These are phyloP conservation scores for Temnothorax longispinosus DNA, from an alignment of 1,140 invertebrate genomes.

Conservation along the genomic window DNA sequence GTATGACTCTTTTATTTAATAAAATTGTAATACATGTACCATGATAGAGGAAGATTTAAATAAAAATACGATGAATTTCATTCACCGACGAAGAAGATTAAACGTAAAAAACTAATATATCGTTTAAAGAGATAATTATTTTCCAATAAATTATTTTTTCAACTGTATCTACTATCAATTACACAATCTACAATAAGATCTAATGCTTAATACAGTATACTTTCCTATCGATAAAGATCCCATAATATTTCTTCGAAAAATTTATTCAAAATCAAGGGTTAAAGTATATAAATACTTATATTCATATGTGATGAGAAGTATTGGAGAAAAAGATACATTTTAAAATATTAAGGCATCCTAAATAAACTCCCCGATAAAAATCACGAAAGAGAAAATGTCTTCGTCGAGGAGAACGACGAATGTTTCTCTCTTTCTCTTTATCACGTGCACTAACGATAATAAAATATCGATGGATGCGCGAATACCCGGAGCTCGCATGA, in stretches of 20 bases:
- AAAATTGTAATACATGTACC: conserved; percentile 19
- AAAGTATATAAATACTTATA: not conserved
- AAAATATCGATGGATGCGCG: conserved; percentile 42
- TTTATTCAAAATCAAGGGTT: not conserved
- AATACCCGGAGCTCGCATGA: conserved; percentile 25
- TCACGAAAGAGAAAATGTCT: not conserved
- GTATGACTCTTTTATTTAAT: not conserved
- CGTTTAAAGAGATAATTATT: conserved; percentile 6
- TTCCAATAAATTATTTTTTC: not conserved
- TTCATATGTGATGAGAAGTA: not conserved
- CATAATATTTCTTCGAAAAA: not conserved
- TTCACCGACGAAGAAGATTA: not conserved
- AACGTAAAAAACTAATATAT: not conserved
- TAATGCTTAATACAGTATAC: not conserved
- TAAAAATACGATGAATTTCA: not conserved
- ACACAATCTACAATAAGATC: not conserved
- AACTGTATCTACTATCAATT: not conserved
- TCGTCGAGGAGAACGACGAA: not conserved
- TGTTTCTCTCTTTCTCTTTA: conserved; percentile 7
- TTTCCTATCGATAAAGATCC: not conserved
- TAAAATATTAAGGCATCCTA: not conserved
- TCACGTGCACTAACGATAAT: conserved; percentile 16
- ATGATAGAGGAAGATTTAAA: not conserved
- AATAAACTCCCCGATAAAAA: conserved; percentile 5
- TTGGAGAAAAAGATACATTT: not conserved